Evolutionary conservation across 1,140 invertebrate species (phyloP).

Genomic region (Ctenoplectra terminalis): DNA sequence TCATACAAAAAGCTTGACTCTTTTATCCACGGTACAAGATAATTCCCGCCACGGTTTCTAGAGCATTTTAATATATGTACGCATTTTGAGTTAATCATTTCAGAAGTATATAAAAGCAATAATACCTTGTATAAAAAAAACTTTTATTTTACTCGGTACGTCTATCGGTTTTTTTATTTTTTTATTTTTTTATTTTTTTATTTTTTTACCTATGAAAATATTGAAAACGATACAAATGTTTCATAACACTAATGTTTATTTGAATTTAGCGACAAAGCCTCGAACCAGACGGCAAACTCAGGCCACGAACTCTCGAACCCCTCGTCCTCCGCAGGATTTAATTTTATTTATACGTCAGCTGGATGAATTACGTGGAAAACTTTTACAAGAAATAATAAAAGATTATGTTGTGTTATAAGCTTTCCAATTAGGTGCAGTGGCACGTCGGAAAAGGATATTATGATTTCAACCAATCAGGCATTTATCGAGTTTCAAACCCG

Average conservation of each 20-base stretch:
- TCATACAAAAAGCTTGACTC: conserved; percentile 23
- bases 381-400: conserved; percentile 48
- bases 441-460: conserved; percentile 13
- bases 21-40: conserved; percentile 44
- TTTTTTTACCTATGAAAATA: no score
- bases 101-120: not conserved
- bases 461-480: conserved; percentile 83
- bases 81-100: not conserved
- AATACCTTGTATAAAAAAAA: not conserved
- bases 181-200: no score
- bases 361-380: conserved; percentile 39
- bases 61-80: not conserved
- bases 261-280: conserved; percentile 78
- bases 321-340: conserved; percentile 77
- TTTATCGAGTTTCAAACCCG: conserved; percentile 86
- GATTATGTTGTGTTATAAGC: conserved; percentile 26
- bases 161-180: conserved; percentile 60
- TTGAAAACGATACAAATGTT: conserved; percentile 42
- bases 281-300: conserved; percentile 75
- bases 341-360: conserved; percentile 68
- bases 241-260: conserved; percentile 67
- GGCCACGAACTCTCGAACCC: conserved; percentile 84
- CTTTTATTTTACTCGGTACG: not conserved
- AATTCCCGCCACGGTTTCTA: conserved; percentile 40
- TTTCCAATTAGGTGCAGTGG: conserved; percentile 37